Base-by-base conservation (phyloP, 2,113 vertebrate genomes). In the Smithornis capensis region DNA sequence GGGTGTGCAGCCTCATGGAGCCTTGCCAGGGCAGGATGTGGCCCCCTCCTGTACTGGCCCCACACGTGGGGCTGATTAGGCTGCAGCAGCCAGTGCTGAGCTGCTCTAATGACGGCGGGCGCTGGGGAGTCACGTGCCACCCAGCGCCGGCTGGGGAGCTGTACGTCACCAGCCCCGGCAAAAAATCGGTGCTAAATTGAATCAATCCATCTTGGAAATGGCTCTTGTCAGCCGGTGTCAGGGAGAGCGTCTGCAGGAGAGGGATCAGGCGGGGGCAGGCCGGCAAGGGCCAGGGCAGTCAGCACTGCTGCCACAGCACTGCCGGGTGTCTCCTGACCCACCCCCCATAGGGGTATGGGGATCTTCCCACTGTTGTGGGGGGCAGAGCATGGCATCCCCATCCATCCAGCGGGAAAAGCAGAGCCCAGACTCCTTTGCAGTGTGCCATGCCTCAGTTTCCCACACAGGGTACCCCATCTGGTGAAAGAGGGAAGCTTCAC, bases 201-300 rank as follows among this genome's bases (percentile, higher is more conserved):
- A 98, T 98, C 98, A 98, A 98, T 98, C 98, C 98, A 98, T 98
- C 98, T 98, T 98, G 96, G 98, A 98, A 98, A 98, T 98, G 98
- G 98, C 97, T 98, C 97, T 98, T 98, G 98, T 98, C 98, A 98
- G 98, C 94, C 97, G 38, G 97, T 98, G 98, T 98, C 97, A 98
- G 97, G 96, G 97, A 97, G 96, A 91, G 97, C 95, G 97, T 97
- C 98, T 97, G 98, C 96, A 90, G 96, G 95, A 97, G 97, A 91
- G 94, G 93, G 96, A 98, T 97, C 97, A 97, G 98, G 98, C 29
- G 96, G 98, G 95, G 94, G 92, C 57, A 82, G 81, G 85, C 83
- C 90, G 45, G 86, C 7, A 5, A 95, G 95, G 87, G 90, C 83
- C 89, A 50, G 84, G 84, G 94, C 90, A 50, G 92, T 78, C 83